Base-by-base conservation (phyloP, 2,797 vertebrate species). In the Rhyacichthys aspro region DNA sequence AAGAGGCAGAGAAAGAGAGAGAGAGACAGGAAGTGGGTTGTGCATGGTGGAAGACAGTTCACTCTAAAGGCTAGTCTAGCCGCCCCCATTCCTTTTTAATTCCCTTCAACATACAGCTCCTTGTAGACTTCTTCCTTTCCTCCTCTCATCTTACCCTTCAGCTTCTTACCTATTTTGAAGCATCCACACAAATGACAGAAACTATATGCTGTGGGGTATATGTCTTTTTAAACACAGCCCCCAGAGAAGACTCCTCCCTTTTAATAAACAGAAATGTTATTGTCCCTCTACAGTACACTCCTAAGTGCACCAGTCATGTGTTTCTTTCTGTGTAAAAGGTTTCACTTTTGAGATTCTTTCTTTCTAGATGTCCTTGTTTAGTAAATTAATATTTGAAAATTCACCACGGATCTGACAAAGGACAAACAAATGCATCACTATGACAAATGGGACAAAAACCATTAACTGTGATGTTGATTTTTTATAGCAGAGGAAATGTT, bases 21-120 rank as follows among this genome's bases (percentile, higher is more conserved):
- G 12, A 91, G 77, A 91, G 87, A 92, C 93, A 93, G 95, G 95
- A 95, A 94, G 92, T 91, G 88, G 90, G 86, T 83, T 83, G 60
- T 62, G 74, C 79, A 41, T 75, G 88, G 77, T 79, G 79, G 91
- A 18, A 94, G 92, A 90, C 89, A 60, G 82, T 88, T 92, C 92
- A 88, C 83, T 83, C 80, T 84, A 36, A 92, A 91, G 89, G 89
- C 70, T 88, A 88, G 90, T 89, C 93, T 94, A 90, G 90, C 88
- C 71, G 78, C 78, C 0, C 55, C 83, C 83, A 48, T 89, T 90
- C 88, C 44, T 88, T 89, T 86, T 84, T 59, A 82, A 80, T 87
- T 79, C 84, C 57, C 62, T 59, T 57, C 42, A 34, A 72, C 56
- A 37, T 17, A 39, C 16, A 47, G 39, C 72, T 47, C 48, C 59